Evolutionary conservation across 1,140 invertebrate species (phyloP), one percentile per base, ranked within the genome.

Genomic region (Drosophila sechellia): DNA sequence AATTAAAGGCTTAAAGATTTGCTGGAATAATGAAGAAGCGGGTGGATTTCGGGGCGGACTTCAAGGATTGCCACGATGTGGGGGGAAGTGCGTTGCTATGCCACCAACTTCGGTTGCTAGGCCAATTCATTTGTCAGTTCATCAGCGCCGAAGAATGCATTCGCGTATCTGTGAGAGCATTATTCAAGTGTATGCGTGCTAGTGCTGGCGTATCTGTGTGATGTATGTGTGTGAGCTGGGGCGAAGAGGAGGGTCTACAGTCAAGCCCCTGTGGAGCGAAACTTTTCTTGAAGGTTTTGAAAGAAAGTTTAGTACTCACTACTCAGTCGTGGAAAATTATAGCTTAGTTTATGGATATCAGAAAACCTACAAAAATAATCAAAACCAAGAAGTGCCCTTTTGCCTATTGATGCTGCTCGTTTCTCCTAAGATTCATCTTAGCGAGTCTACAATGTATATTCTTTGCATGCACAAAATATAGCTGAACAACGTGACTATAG

Each of bases 401-500:
- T 17, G 1, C 20, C 20, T 22, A 22, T 22, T 22, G 3, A 22
- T 22, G 5, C 12, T 13, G 17, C 35, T 15, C 37, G 4, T n/a
- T 12, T 34, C 31, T 68, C 13, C 3, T 10, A 1, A n/a, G 6
- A 6, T 25, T 1, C 1, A 4, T 15, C 46, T 27, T 48, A 48
- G 25, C 22, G 12, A 13, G 49, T 15, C n/a, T 13, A 11, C n/a
- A 52, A 15, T n/a, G 49, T 17, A 58, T 39, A 52, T 37, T 45
- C 60, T 48, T 68, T 74, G 58, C 48, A 57, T 64, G 52, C 66
- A 68, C 56, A 73, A 85, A 80, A 84, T 80, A 84, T 84, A 60
- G 78, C 79, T 61, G 79, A 87, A 66, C 79, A 87, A 86, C 83
- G 81, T 86, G 81, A 86, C 81, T 87, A 59, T 42, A 34, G 59